A percentile compares a stretch with the other conserved stretches of the same genome.
phyloP scores from a whole-genome alignment of 2,113 vertebrate genomes.

The Coracopsis vasa region DNA sequence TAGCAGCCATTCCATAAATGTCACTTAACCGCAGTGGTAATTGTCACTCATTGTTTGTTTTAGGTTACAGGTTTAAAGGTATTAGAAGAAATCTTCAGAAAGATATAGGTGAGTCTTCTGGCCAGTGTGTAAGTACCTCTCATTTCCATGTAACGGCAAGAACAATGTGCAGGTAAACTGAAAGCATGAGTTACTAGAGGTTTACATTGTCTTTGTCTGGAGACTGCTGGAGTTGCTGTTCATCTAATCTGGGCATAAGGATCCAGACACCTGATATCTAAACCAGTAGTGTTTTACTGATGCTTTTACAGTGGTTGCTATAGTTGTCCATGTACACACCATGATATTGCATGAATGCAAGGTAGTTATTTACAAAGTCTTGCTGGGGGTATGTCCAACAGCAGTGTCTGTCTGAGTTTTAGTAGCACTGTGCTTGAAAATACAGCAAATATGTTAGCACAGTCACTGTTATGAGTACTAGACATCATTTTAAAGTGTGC shows the following conservation, averaged over 20 bases:
- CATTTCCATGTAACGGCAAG: not conserved
- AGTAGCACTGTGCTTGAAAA: not conserved
- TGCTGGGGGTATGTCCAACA: not conserved
- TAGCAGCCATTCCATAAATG: not conserved
- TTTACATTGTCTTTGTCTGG: not conserved
- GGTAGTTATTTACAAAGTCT: not conserved
- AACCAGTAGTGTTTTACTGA: not conserved
- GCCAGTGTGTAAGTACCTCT: not conserved
- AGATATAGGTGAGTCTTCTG: slow-evolving; percentile 80
- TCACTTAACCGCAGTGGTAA: not conserved
- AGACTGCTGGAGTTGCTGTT: not conserved
- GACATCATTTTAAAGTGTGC: not conserved
- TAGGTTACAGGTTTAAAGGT: slow-evolving; percentile 90
- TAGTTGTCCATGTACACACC: not conserved
- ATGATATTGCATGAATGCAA: not conserved
- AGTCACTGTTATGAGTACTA: fast-evolving
- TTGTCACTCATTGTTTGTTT: not conserved
- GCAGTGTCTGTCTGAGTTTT: not conserved
- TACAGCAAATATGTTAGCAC: not conserved
- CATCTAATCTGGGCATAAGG: no score
- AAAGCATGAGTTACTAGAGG: not conserved
- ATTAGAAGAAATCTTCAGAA: slow-evolving; percentile 85
- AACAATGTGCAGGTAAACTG: not conserved
- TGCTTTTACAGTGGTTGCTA: not conserved
- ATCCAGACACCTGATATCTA: fast-evolving